Percentiles rank a stretch among this genome's conserved stretches.
These are phyloP conservation scores for Drosophila paracracens DNA, from an alignment of 2,888 invertebrate species.

Conservation along the genomic window DNA sequence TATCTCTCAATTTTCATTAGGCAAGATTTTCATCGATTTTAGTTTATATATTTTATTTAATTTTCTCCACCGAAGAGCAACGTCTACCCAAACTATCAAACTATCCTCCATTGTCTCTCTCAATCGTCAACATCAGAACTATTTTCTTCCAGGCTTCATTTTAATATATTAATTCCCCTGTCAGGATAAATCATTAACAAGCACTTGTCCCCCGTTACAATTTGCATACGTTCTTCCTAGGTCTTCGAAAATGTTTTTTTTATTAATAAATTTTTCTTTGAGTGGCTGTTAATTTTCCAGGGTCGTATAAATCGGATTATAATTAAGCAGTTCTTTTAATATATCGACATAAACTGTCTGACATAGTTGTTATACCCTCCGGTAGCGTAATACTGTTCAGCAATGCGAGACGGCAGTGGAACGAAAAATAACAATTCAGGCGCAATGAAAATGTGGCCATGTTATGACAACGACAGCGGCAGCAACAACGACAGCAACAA, in stretches of 20 bases:
- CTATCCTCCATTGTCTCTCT: background rate
- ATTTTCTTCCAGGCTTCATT: background rate
- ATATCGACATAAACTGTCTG: background rate
- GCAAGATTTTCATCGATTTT: background rate
- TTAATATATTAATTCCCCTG: background rate
- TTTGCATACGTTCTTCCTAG: background rate
- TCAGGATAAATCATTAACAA: background rate
- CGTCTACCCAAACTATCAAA: background rate
- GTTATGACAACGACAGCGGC: constrained; percentile 56
- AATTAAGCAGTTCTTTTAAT: background rate
- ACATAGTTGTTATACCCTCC: constrained; percentile 11
- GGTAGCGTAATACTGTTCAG: constrained; percentile 2
- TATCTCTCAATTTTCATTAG: background rate
- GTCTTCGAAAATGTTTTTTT: background rate
- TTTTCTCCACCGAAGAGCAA: no score
- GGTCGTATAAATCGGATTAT: background rate
- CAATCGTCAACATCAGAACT: background rate
- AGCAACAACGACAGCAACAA: constrained; percentile 32
- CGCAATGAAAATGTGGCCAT: constrained; percentile 66
- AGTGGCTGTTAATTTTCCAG: background rate
- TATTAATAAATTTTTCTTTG: no score
- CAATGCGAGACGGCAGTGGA: constrained; percentile 36
- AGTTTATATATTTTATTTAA: background rate
- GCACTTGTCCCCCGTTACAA: no score
- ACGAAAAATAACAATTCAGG: constrained; percentile 57